Evolutionary conservation across 1,140 invertebrate genomes (phyloP).

Genomic region (Branchinecta lindahli): DNA sequence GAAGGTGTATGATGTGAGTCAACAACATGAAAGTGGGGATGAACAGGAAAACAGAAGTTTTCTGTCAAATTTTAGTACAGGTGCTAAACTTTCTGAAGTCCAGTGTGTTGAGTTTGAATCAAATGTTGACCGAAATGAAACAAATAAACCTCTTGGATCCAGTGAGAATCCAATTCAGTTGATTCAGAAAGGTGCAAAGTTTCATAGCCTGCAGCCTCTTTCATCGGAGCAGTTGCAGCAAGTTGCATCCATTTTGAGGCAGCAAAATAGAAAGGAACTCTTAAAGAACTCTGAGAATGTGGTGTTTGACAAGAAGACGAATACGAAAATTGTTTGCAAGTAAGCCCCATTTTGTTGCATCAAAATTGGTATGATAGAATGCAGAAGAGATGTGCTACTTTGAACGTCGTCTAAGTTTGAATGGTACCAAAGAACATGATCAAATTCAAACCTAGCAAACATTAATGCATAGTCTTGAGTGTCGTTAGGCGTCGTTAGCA

Average conservation of each 20-base stretch:
- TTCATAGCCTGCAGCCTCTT: constrained; percentile 41
- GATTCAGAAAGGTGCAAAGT: constrained; percentile 43
- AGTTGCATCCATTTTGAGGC: constrained; percentile 43
- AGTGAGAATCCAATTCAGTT: constrained; percentile 47
- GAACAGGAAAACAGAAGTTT: background rate
- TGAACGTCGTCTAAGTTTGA: too few species aligned
- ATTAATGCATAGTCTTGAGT: too few species aligned
- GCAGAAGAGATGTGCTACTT: too few species aligned
- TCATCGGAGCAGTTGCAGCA: constrained; percentile 42
- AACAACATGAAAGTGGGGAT: too few species aligned
- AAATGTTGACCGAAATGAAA: constrained; percentile 14
- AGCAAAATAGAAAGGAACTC: constrained; percentile 26
- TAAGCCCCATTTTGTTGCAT: background rate
- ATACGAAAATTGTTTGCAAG: constrained; percentile 1
- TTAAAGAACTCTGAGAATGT: background rate
- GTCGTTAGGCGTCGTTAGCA: too few species aligned
- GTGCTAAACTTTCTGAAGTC: background rate
- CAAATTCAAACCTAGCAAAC: too few species aligned
- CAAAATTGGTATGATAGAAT: too few species aligned
- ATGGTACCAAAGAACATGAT: too few species aligned
- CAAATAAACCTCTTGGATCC: constrained; percentile 36
- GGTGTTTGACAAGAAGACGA: background rate
- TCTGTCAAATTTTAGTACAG: background rate
- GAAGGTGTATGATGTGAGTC: too few species aligned
- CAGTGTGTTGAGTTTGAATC: background rate